phyloP scores from a whole-genome alignment of 2,888 invertebrate species.

The Aphidoletes aphidimyza region DNA sequence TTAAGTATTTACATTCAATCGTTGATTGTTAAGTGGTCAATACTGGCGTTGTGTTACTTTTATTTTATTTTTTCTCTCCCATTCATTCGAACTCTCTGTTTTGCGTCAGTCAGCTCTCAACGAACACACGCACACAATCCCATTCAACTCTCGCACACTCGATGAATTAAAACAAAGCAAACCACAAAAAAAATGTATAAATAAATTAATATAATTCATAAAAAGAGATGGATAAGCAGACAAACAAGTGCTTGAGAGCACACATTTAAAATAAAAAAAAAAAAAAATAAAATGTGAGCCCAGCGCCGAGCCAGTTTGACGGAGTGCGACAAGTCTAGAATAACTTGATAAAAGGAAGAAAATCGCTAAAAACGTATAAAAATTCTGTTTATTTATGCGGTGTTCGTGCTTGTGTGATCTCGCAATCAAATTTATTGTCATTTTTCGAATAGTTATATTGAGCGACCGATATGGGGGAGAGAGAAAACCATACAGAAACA shows the following conservation, averaged over 20 bases:
- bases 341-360: constrained; percentile 42
- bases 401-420: constrained; percentile 35
- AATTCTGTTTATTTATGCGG: not conserved
- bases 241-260: constrained; percentile 17
- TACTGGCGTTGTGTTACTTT: not conserved
- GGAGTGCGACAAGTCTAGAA: not conserved
- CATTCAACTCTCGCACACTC: not conserved
- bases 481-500: not conserved
- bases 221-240: constrained; percentile 40
- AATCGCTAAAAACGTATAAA: not conserved
- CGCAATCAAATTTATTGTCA: constrained; percentile 43
- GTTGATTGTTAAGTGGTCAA: constrained; percentile 39
- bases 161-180: constrained; percentile 22
- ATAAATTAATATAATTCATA: not conserved
- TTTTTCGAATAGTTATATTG: constrained; percentile 7
- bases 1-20: constrained; percentile 31
- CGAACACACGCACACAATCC: not conserved
- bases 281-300: not conserved
- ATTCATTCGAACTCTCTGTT: too few species aligned
- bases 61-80: too few species aligned
- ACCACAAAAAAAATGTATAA: constrained; percentile 4
- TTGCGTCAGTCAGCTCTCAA: not conserved
- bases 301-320: not conserved
- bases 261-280: not conserved
- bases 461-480: not conserved